Evolutionary conservation across 1,140 invertebrate genomes (phyloP).

Genomic region (Armadillidium nasatum): DNA sequence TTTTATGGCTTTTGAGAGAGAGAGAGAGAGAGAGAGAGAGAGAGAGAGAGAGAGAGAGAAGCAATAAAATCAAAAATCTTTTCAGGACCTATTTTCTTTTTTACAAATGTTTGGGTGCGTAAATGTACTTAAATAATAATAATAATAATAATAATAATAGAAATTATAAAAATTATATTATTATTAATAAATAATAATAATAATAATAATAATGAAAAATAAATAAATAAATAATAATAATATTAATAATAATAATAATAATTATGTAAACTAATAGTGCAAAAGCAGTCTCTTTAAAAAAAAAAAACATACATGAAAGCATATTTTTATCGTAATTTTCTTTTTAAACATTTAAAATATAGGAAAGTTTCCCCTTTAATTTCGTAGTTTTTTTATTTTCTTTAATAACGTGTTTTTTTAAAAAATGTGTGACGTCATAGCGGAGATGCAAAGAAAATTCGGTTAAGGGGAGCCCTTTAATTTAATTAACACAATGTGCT

Average conservation of each 20-base stretch:
- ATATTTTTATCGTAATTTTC: neutral
- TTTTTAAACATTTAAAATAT: neutral
- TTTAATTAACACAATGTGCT: too few species aligned
- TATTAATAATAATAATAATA: neutral
- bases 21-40: too few species aligned
- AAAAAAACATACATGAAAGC: neutral
- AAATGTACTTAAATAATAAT: neutral
- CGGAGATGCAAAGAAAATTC: too few species aligned
- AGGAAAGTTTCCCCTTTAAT: too few species aligned
- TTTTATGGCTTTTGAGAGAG: too few species aligned
- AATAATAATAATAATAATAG: constrained; percentile 7
- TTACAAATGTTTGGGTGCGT: neutral
- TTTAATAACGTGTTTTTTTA: too few species aligned
- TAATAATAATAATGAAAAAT: neutral
- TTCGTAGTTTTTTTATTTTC: too few species aligned
- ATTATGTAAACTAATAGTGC: neutral
- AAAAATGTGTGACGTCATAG: too few species aligned
- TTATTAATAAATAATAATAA: neutral
- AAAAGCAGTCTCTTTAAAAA: neutral
- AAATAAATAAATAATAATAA: neutral
- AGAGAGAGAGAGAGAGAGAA: too few species aligned
- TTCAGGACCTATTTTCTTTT: too few species aligned
- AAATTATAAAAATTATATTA: neutral
- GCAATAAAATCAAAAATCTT: too few species aligned
- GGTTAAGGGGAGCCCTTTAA: too few species aligned